Percentiles rank a stretch among this genome's conserved stretches.
phyloP scores from a whole-genome alignment of 2,888 invertebrate species.

The Tiliacea citrago region DNA sequence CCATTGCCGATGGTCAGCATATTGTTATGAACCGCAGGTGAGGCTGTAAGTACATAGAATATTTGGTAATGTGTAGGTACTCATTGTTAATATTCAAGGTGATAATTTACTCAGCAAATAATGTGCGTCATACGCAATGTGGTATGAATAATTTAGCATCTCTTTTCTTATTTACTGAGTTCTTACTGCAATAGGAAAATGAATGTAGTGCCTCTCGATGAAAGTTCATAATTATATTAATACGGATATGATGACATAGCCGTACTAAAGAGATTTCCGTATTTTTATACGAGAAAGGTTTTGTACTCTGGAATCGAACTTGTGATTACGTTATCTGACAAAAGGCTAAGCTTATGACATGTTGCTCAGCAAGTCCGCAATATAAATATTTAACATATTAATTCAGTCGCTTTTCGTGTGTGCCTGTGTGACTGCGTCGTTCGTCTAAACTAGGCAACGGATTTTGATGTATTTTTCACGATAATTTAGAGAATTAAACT shows the following conservation, averaged over 20 bases:
- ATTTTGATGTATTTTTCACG: not conserved
- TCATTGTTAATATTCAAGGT: constrained; percentile 36
- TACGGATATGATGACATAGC: not conserved
- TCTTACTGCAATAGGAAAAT: not conserved
- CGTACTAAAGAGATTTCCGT: not conserved
- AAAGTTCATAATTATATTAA: constrained; percentile 1
- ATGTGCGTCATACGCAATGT: constrained; percentile 14
- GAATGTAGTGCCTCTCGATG: too few relatives aligned
- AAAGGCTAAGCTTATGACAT: not conserved
- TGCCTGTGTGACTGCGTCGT: not conserved
- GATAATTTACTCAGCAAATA: constrained; percentile 33
- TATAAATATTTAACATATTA: not conserved
- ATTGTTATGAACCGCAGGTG: constrained; percentile 66
- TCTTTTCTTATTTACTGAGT: not conserved
- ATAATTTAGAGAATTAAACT: too few relatives aligned
- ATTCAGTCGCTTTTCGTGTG: not conserved
- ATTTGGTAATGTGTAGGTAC: constrained; percentile 16
- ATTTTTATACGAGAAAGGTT: not conserved
- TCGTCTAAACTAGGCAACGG: not conserved
- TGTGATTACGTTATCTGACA: not conserved
- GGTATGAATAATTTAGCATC: constrained; percentile 27
- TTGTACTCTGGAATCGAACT: not conserved
- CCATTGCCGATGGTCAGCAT: constrained; percentile 79
- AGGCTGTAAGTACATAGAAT: constrained; percentile 25
- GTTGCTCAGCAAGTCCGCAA: not conserved